These are phyloP conservation scores for Apodemia duryi DNA, from an alignment of 2,888 invertebrate genomes.

Conservation along the genomic window DNA sequence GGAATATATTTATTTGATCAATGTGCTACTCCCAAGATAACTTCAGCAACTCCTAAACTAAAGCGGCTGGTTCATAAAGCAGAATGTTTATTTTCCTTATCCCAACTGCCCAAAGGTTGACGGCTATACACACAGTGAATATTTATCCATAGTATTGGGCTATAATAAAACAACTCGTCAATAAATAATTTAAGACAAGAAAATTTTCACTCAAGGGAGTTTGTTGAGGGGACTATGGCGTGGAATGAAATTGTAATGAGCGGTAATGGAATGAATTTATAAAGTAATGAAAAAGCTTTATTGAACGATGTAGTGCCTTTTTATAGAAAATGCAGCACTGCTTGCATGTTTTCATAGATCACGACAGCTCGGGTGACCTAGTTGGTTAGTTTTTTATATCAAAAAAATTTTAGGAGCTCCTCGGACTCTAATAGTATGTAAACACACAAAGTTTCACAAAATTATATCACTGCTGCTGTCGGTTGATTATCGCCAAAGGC, in stretches of 20 bases:
- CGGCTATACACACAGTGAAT: not conserved
- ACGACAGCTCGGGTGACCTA: too few relatives aligned
- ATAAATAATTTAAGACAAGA: constrained; percentile 1
- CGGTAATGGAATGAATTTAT: not conserved
- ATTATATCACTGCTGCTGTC: too few relatives aligned
- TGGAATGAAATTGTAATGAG: not conserved
- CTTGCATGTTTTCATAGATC: too few relatives aligned
- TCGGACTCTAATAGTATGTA: too few relatives aligned
- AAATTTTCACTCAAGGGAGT: not conserved
- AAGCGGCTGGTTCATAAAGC: not conserved
- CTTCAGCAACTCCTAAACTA: constrained; percentile 1
- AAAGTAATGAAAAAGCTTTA: not conserved
- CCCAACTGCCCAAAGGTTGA: not conserved
- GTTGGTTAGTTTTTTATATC: too few relatives aligned
- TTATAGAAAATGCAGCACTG: too few relatives aligned
- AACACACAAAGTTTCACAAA: too few relatives aligned
- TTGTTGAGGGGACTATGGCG: not conserved
- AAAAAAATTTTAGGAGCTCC: too few relatives aligned
- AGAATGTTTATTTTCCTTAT: not conserved
- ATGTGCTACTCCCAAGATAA: not conserved
- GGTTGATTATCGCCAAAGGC: too few relatives aligned
- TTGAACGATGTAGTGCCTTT: too few relatives aligned
- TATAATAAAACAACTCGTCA: not conserved
- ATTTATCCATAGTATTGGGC: not conserved
- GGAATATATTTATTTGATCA: too few relatives aligned